phyloP scores from a whole-genome alignment of 1,140 invertebrate species.

The Heliconius nattereri region DNA sequence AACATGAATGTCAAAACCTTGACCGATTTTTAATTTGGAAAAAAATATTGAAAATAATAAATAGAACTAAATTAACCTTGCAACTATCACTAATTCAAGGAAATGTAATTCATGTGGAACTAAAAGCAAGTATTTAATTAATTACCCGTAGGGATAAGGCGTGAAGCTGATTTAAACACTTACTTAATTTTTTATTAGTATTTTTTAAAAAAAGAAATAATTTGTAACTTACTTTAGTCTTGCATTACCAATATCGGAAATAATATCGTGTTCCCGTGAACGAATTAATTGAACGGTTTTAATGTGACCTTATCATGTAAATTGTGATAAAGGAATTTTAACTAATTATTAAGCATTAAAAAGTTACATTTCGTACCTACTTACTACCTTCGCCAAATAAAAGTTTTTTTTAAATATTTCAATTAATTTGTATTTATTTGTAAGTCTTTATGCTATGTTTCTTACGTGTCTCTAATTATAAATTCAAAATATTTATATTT shows the following conservation, averaged over 20 bases:
- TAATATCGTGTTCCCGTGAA: not conserved
- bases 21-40: not conserved
- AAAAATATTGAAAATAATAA: not conserved
- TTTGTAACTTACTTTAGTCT: not conserved
- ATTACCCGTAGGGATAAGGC: no score
- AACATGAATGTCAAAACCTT: slow-evolving; percentile 2
- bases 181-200: no score
- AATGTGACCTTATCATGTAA: not conserved
- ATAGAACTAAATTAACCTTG: slow-evolving; percentile 18
- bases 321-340: not conserved
- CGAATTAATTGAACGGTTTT: not conserved
- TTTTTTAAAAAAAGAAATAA: not conserved
- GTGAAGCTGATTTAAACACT: no score
- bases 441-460: no score
- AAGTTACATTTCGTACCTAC: not conserved
- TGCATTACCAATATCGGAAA: not conserved
- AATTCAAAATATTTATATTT: not conserved
- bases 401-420: no score
- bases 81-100: slow-evolving; percentile 25
- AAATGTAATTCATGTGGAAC: slow-evolving; percentile 20
- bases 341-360: not conserved
- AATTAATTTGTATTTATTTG: no score
- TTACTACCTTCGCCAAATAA: no score
- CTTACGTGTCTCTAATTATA: no score
- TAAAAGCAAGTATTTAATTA: not conserved